Evolutionary conservation across 2,888 invertebrate species (phyloP).

Genomic region (Metopia argyrocephala): DNA sequence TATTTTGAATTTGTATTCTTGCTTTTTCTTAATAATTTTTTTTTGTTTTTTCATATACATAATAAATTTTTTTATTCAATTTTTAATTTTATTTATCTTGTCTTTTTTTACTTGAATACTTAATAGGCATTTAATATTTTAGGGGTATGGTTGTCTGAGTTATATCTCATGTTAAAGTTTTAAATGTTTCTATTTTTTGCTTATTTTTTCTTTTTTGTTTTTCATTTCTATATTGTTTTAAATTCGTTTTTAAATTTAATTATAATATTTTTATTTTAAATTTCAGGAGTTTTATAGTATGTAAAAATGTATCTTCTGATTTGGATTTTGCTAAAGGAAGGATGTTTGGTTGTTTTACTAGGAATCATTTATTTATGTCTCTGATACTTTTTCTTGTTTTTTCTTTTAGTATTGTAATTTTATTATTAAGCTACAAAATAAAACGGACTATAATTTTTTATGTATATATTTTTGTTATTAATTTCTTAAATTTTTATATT

Average conservation of each 20-base stretch:
- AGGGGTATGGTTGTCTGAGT: no score
- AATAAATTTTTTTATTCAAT: not conserved
- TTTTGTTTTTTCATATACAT: not conserved
- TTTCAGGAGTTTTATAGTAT: not conserved
- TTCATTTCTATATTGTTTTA: slow-evolving; percentile 34
- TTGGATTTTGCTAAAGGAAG: slow-evolving; percentile 40
- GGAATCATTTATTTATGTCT: slow-evolving; percentile 38
- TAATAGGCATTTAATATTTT: slow-evolving; percentile 60
- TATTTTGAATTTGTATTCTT: slow-evolving; percentile 1
- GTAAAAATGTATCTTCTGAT: slow-evolving; percentile 9
- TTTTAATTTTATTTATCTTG: not conserved
- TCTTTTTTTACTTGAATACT: slow-evolving; percentile 52
- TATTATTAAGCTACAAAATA: not conserved
- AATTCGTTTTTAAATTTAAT: slow-evolving; percentile 50
- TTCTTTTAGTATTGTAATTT: not conserved
- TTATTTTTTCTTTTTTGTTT: not conserved
- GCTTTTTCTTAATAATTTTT: slow-evolving; percentile 22
- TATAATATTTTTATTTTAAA: not conserved
- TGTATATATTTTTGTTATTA: not conserved
- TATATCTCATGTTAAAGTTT: no score
- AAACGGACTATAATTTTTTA: not conserved
- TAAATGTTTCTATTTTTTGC: not conserved
- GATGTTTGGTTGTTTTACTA: slow-evolving; percentile 26
- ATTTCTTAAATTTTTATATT: not conserved
- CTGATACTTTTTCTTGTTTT: not conserved